Conservation (phyloP, 2,113 vertebrate species). For the Bufo gargarizans region DNA sequence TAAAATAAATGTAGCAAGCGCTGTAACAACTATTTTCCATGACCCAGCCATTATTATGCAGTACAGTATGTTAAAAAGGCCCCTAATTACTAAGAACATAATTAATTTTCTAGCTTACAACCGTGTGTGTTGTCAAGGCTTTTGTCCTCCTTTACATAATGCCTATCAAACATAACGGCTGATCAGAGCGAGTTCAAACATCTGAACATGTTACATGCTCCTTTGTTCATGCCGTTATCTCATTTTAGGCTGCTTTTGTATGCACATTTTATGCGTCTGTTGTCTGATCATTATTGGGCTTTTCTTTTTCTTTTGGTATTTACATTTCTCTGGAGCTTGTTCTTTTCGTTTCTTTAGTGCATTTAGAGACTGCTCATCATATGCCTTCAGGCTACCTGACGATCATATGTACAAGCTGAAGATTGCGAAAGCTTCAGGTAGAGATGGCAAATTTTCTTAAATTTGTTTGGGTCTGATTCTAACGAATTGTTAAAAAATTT, state of each 20-base stretch:
- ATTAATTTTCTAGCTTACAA: conserved; percentile 36
- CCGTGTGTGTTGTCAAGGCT: conserved; percentile 34
- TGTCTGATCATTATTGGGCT: conserved; percentile 31
- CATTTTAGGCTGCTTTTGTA: conserved; percentile 29
- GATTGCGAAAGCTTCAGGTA: neutral
- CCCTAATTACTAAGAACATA: conserved; percentile 45
- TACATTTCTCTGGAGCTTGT: conserved; percentile 30
- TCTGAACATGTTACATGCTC: conserved; percentile 27
- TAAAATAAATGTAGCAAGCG: conserved; percentile 23
- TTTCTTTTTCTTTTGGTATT: conserved; percentile 33
- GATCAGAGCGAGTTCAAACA: conserved; percentile 2
- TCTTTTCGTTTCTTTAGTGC: neutral
- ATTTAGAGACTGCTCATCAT: conserved; percentile 20
- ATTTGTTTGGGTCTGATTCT: no score
- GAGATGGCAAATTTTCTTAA: no score
- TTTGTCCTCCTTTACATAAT: conserved; percentile 22
- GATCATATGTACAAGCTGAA: neutral
- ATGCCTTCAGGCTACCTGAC: neutral
- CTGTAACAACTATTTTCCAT: conserved; percentile 24
- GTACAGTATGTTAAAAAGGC: conserved; percentile 22
- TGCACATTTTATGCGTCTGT: conserved; percentile 13
- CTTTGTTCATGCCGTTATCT: conserved; percentile 21
- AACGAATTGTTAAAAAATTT: no score
- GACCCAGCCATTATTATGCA: conserved; percentile 42
- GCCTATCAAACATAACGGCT: conserved; percentile 19